phyloP scores from a whole-genome alignment of 92 coral and sea anemone genomes.

The Actinernus sp. region DNA sequence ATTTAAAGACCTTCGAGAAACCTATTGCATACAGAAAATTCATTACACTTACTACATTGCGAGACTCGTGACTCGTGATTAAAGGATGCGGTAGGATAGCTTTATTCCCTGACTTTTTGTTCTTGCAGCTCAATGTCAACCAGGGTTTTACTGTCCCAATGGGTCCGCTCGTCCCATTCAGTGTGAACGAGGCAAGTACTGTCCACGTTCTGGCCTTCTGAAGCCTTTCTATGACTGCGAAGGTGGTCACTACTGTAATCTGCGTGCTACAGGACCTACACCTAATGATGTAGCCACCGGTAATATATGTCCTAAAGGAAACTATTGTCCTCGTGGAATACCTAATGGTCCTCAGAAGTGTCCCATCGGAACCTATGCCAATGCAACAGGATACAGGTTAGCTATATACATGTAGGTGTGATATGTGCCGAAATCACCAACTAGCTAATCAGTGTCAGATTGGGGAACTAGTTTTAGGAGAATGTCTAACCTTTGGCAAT shows the following conservation, averaged over 20 bases:
- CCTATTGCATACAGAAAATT: too few relatives aligned
- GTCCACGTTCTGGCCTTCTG: conserved; percentile 64
- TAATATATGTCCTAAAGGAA: conserved; percentile 89
- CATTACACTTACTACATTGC: too few relatives aligned
- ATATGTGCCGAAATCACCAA: not conserved
- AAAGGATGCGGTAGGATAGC: too few relatives aligned
- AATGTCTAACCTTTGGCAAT: not conserved
- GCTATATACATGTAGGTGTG: not conserved
- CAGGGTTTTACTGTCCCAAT: conserved; percentile 88
- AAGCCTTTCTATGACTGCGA: conserved; percentile 89
- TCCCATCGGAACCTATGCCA: conserved; percentile 88
- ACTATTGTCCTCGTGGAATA: conserved; percentile 89
- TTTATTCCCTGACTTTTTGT: too few relatives aligned
- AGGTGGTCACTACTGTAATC: conserved; percentile 86
- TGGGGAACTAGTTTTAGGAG: too few relatives aligned
- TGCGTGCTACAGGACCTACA: conserved; percentile 61
- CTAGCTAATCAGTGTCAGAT: too few relatives aligned
- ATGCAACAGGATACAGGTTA: conserved; percentile 94
- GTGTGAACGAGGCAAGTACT: conserved; percentile 91
- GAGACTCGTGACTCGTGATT: too few relatives aligned
- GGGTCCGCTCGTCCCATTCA: conserved; percentile 81
- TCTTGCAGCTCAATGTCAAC: conserved; percentile 75
- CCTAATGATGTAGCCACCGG: conserved; percentile 85
- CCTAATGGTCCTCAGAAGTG: conserved; percentile 70
- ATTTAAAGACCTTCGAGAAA: too few relatives aligned